phyloP scores from a whole-genome alignment of 1,140 invertebrate genomes.

The Platorchestia sp. region DNA sequence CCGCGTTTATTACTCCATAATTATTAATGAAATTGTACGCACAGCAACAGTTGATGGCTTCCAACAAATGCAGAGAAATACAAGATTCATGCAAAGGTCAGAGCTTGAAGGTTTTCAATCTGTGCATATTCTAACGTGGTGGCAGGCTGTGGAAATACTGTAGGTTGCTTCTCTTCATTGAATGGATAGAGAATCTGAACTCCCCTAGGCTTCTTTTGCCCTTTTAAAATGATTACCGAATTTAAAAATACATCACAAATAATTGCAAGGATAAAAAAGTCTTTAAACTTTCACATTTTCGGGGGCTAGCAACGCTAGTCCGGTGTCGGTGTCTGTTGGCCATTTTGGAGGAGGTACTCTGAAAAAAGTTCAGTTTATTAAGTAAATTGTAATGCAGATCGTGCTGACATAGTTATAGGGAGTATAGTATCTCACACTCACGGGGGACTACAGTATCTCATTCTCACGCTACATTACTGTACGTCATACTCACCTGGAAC shows the following conservation, averaged over 20 bases:
- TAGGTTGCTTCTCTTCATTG: not conserved
- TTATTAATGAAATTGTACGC: no score
- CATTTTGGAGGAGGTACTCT: not conserved
- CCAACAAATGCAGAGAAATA: no score
- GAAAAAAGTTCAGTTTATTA: not conserved
- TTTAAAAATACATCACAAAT: not conserved
- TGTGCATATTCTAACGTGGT: not conserved
- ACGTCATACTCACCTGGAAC: slow-evolving; percentile 5
- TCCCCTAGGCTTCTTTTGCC: not conserved
- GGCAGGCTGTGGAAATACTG: not conserved
- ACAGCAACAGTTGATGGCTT: no score
- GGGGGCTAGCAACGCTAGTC: not conserved
- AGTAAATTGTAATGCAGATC: no score
- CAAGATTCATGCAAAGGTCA: not conserved
- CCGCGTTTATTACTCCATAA: no score
- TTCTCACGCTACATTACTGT: no score
- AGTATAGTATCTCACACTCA: no score
- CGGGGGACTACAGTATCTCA: not conserved
- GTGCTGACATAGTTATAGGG: no score
- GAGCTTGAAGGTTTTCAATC: not conserved
- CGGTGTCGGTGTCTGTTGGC: not conserved
- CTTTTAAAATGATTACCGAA: not conserved
- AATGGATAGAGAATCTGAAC: no score
- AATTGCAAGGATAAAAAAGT: not conserved
- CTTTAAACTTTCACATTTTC: not conserved